Conservation (phyloP, 2,797 vertebrate genomes). For the Bufotes viridis region DNA sequence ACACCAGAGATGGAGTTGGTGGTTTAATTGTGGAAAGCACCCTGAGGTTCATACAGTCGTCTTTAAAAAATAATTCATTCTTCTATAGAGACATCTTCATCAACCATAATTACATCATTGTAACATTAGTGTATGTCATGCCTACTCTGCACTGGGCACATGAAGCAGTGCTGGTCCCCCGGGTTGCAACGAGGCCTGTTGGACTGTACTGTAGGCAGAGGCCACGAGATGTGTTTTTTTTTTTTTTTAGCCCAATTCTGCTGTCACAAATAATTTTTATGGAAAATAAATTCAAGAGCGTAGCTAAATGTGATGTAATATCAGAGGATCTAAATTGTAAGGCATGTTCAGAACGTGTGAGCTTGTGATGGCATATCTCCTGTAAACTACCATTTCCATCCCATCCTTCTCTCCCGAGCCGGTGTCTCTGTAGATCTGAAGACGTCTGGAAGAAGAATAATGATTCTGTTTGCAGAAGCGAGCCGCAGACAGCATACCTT, state of each 20-base stretch:
- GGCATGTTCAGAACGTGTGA: neutral
- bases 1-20: no score
- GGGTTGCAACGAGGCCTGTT: no score
- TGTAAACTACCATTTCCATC: constrained; percentile 15
- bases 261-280: neutral
- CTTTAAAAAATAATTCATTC: no score
- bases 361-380: constrained; percentile 22
- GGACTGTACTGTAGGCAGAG: neutral
- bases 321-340: neutral
- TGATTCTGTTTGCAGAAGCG: constrained; percentile 64
- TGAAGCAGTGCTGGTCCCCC: neutral
- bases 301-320: neutral
- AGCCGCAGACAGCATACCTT: constrained; percentile 63
- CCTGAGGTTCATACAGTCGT: no score
- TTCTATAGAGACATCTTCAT: neutral
- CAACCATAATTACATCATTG: neutral
- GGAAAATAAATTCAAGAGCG: neutral
- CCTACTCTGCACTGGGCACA: neutral
- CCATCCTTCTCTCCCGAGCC: constrained; percentile 11
- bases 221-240: neutral
- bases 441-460: constrained; percentile 11
- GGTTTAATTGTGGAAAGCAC: no score
- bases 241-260: neutral
- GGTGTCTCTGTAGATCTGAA: neutral
- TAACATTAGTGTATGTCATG: neutral